Conservation (phyloP, 2,797 vertebrate genomes). For the Iguana delicatissima region DNA sequence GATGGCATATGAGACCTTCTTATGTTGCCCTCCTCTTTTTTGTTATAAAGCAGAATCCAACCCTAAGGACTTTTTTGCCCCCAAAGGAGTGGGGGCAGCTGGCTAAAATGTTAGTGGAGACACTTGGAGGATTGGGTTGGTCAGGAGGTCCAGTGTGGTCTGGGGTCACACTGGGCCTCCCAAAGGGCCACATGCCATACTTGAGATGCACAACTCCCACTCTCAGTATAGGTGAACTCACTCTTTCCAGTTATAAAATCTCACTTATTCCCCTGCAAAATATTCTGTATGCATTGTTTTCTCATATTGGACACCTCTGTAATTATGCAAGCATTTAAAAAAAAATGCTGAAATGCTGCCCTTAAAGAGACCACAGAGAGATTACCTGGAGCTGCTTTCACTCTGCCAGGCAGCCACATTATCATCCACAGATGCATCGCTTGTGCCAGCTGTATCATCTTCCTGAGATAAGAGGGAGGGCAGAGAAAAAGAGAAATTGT, state of each 20-base stretch:
- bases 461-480: slow-evolving; percentile 77
- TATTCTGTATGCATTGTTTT: too few species aligned
- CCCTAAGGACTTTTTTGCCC: too few species aligned
- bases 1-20: too few species aligned
- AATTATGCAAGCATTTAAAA: background rate
- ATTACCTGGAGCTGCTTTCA: slow-evolving; percentile 95
- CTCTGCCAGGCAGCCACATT: slow-evolving; percentile 92
- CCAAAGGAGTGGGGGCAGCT: too few species aligned
- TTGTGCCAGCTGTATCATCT: slow-evolving; percentile 86
- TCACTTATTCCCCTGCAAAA: background rate
- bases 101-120: too few species aligned
- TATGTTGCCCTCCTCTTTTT: too few species aligned
- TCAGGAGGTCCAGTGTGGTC: too few species aligned
- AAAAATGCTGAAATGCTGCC: background rate
- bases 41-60: too few species aligned
- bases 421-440: slow-evolving; percentile 88
- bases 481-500: background rate
- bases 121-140: too few species aligned
- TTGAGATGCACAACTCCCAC: background rate
- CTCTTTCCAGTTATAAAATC: background rate
- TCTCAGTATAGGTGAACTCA: too few species aligned
- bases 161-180: too few species aligned
- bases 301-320: background rate
- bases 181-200: too few species aligned
- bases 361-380: slow-evolving; percentile 19